Evolutionary conservation across 2,888 invertebrate species (phyloP).

Genomic region (Drosophila subquinaria): DNA sequence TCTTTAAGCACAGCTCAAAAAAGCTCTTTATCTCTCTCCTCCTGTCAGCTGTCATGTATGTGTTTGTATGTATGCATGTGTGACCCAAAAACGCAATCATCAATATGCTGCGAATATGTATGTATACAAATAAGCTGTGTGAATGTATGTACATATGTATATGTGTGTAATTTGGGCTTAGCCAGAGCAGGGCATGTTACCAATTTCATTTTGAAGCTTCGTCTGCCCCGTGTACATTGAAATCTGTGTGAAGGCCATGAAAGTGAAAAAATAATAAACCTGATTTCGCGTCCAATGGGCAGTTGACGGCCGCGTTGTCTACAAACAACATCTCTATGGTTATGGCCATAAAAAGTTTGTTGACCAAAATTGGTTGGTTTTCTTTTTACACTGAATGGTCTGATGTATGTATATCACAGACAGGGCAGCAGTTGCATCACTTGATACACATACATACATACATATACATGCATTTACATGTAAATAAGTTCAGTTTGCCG

Average conservation of each 20-base stretch:
- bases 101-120: constrained; percentile 30
- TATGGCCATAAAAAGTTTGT: constrained; percentile 73
- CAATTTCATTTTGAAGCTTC: constrained; percentile 56
- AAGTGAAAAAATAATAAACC: constrained; percentile 73
- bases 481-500: constrained; percentile 27
- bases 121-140: background rate
- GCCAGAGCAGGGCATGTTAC: constrained; percentile 71
- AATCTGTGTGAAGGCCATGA: constrained; percentile 81
- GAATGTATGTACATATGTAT: constrained; percentile 22
- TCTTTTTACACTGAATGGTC: constrained; percentile 11
- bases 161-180: constrained; percentile 56
- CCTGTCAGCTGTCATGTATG: constrained; percentile 17
- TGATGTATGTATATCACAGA: background rate
- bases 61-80: background rate
- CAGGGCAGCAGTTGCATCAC: constrained; percentile 12
- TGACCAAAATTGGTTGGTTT: constrained; percentile 67
- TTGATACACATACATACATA: constrained; percentile 7
- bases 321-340: constrained; percentile 23
- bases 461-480: constrained; percentile 1
- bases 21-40: constrained; percentile 18
- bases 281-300: constrained; percentile 48
- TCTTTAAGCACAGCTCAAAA: constrained; percentile 28
- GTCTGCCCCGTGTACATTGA: constrained; percentile 48
- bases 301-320: constrained; percentile 7
- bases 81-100: constrained; percentile 56